Evolutionary conservation across 2,797 vertebrate genomes (phyloP).

Genomic region (Aeoliscus strigatus): DNA sequence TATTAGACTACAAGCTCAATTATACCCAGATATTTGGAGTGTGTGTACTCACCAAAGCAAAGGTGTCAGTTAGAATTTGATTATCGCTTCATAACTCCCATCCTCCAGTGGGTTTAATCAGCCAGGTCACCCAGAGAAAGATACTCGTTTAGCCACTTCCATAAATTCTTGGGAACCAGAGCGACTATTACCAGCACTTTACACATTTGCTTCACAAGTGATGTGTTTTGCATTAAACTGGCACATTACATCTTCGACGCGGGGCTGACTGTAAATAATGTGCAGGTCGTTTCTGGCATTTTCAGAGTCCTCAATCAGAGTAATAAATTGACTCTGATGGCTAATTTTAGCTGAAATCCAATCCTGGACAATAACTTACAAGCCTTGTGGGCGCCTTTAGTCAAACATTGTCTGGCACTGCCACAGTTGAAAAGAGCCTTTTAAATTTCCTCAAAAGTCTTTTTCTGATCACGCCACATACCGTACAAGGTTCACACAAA

Average conservation of each 20-base stretch:
- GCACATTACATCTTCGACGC: constrained; percentile 64
- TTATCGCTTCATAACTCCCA: constrained; percentile 28
- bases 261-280: constrained; percentile 42
- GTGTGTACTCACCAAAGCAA: too few relatives aligned
- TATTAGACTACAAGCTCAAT: too few relatives aligned
- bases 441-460: constrained; percentile 55
- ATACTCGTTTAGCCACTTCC: constrained; percentile 54
- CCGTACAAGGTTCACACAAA: constrained; percentile 42
- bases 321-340: constrained; percentile 90
- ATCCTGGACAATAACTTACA: constrained; percentile 90
- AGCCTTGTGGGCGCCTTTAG: constrained; percentile 82
- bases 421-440: constrained; percentile 61
- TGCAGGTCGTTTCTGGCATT: constrained; percentile 65
- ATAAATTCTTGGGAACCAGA: constrained; percentile 59
- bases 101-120: constrained; percentile 44
- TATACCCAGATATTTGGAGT: too few relatives aligned
- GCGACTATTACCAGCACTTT: constrained; percentile 57
- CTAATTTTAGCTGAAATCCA: constrained; percentile 94
- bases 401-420: constrained; percentile 65
- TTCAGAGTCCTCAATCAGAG: constrained; percentile 85
- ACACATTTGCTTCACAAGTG: constrained; percentile 58
- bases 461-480: constrained; percentile 51
- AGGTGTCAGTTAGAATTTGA: constrained; percentile 26
- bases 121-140: constrained; percentile 50
- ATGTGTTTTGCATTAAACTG: constrained; percentile 63